phyloP scores from a whole-genome alignment of 1,140 invertebrate genomes.

The Ostrea edulis region DNA sequence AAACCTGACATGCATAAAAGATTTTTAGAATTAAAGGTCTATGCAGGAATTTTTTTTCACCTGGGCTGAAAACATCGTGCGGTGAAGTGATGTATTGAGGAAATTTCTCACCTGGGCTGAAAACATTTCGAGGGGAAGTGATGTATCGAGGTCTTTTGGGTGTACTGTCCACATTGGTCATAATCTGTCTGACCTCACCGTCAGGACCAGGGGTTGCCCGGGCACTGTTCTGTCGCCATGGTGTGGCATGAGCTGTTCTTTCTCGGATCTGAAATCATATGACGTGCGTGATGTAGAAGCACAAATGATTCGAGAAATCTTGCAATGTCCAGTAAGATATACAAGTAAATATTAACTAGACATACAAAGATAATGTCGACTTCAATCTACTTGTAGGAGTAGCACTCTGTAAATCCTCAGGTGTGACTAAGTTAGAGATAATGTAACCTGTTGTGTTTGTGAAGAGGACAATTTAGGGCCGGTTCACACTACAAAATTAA shows the following conservation, averaged over 20 bases:
- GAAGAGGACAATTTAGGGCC: no score
- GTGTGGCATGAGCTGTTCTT: conserved; percentile 71
- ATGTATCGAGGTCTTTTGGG: conserved; percentile 80
- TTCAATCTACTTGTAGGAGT: no score
- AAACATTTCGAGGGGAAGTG: conserved; percentile 82
- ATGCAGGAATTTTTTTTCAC: conserved; percentile 37
- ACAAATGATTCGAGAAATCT: no score
- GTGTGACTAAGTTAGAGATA: no score
- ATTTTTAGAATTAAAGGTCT: no score
- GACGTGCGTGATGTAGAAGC: neutral
- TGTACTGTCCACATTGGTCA: conserved; percentile 67
- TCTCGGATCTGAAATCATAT: conserved; percentile 72
- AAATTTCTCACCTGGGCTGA: conserved; percentile 64
- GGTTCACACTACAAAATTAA: no score
- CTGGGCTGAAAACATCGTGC: conserved; percentile 75
- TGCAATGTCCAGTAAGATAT: no score
- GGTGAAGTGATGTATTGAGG: conserved; percentile 84
- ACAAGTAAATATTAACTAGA: no score
- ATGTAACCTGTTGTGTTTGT: no score
- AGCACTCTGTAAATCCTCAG: no score
- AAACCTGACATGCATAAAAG: no score
- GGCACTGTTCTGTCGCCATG: conserved; percentile 70
- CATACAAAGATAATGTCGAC: no score
- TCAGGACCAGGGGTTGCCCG: conserved; percentile 69
- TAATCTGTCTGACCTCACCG: conserved; percentile 75